Evolutionary conservation across 2,888 invertebrate species (phyloP).

Genomic region (Fragum whitleyi): DNA sequence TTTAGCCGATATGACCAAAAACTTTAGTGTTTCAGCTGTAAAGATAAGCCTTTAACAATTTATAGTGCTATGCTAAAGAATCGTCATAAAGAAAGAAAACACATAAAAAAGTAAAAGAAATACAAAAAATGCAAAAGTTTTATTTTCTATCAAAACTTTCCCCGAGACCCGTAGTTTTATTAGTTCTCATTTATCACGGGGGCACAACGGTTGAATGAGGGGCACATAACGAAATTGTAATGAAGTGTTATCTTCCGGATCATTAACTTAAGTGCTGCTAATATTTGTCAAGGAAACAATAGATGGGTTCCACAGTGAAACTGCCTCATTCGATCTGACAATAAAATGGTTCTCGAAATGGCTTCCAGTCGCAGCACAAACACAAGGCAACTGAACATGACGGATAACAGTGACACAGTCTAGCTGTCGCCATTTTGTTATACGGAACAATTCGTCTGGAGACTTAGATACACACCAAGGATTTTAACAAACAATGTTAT

Average conservation of each 20-base stretch:
- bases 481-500: slow-evolving; percentile 37
- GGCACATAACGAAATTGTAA: slow-evolving; percentile 42
- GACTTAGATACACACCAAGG: slow-evolving; percentile 43
- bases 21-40: too few species aligned
- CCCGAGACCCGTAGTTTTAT: neutral
- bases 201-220: neutral
- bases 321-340: neutral
- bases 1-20: too few species aligned
- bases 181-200: slow-evolving; percentile 11
- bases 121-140: too few species aligned
- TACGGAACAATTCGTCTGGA: slow-evolving; percentile 53
- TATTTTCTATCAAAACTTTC: too few species aligned
- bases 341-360: slow-evolving; percentile 35
- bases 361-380: slow-evolving; percentile 47
- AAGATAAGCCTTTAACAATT: too few species aligned
- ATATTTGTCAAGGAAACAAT: slow-evolving; percentile 60
- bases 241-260: slow-evolving; percentile 37
- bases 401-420: slow-evolving; percentile 42
- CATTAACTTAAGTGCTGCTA: slow-evolving; percentile 58
- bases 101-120: too few species aligned
- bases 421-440: slow-evolving; percentile 44
- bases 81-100: too few species aligned
- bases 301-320: slow-evolving; percentile 25
- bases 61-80: too few species aligned
- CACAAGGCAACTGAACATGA: slow-evolving; percentile 36